These are phyloP conservation scores for Acanthiza pusilla DNA, from an alignment of 2,797 vertebrate genomes.

Conservation along the genomic window DNA sequence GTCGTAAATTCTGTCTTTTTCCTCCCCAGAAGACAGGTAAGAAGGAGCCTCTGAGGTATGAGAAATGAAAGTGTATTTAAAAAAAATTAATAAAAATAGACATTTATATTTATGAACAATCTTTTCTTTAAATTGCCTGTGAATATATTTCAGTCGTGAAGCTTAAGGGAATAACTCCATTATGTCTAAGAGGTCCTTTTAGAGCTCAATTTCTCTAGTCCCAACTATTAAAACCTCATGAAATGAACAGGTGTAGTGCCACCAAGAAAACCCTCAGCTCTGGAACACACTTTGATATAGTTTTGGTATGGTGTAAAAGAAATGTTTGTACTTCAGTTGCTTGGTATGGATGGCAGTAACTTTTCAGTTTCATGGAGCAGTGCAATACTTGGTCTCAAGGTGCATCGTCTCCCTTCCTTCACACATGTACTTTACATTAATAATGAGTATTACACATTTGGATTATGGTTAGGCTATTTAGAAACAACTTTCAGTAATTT, in stretches of 20 bases:
- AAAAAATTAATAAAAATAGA: background rate
- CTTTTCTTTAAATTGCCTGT: constrained; percentile 8
- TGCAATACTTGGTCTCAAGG: background rate
- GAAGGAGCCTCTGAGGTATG: background rate
- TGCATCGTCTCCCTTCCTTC: background rate
- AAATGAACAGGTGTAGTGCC: background rate
- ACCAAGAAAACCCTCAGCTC: background rate
- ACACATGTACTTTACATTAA: background rate
- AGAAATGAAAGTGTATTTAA: background rate
- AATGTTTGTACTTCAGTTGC: background rate
- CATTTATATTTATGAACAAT: background rate
- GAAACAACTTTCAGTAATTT: background rate
- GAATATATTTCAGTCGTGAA: constrained; percentile 21
- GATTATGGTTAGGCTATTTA: background rate
- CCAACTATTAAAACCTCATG: background rate
- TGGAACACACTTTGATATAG: background rate
- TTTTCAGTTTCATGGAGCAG: background rate
- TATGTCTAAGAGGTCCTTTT: background rate
- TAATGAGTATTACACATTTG: background rate
- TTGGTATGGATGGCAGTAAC: background rate
- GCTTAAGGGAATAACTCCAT: constrained; percentile 24
- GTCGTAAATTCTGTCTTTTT: constrained; percentile 21
- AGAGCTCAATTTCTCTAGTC: background rate
- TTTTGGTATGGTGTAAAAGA: background rate
- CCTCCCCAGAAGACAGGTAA: background rate